Base-by-base conservation (phyloP, 2,888 invertebrate genomes). In the Ecliptopera silaceata region DNA sequence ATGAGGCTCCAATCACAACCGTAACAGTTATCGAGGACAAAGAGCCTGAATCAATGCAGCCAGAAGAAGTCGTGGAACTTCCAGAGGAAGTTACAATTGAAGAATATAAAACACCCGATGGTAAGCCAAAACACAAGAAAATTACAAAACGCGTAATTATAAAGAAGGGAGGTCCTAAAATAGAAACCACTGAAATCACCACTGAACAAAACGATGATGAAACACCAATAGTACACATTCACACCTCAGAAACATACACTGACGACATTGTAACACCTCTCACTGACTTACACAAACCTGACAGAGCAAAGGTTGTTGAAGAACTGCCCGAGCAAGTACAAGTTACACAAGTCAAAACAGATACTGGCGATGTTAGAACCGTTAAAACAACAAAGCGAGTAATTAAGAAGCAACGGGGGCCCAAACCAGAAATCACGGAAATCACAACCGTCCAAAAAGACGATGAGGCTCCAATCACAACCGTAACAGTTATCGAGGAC, bases 181-280 rank as follows among this genome's bases (percentile, higher is more conserved):
- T 65, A 17, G 49, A 66, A 48, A 70, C 69, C 12, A 66, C 55
- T 0, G 88, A 90, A 65, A 39, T 31, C 0, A 52, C 91, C 1
- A 77, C 88, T 1, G 63, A 82, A 61, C 85, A 90, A 68, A 66
- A 89, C 70, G 85, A 86, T 54, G 85, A 88, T 36, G 85, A 81
- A 64, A 66, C 83, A 76, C 77, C 65, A 6, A 68, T 73, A 61
- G 73, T 74, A 1, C 74, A 78, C 4, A 72, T 79, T 48, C 56
- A 62, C 52, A 65, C 53, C n/a, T 65, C 69, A 55, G 67, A 72
- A 42, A 63, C 67, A 65, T 57, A 34, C 68, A 77, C 80, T 52
- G 79, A 85, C 4, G 69, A 73, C 41, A 64, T 66, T 15, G 15
- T 32, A 13, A 66, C 63, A 53, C 70, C 66, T 17, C 57, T 22